Base-by-base conservation (phyloP, 2,888 invertebrate genomes). In the Eudemis profundana region DNA sequence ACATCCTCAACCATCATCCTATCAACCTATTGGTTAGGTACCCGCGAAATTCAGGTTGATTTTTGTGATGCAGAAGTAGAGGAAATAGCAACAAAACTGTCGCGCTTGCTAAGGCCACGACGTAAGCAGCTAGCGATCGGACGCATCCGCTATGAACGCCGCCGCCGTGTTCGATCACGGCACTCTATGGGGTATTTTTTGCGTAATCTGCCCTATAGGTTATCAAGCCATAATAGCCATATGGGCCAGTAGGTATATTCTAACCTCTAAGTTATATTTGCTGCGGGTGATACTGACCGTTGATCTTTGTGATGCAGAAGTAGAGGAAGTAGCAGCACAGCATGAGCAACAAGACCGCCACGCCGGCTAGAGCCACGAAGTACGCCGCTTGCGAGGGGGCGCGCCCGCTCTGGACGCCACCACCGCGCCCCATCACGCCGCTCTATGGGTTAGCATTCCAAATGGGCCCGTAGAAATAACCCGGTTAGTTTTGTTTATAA, bases 251-350 rank as follows among this genome's bases (percentile, higher is more conserved):
- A n/a, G n/a, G n/a, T n/a, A n/a, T n/a, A n/a, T n/a, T n/a, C n/a
- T n/a, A n/a, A n/a, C n/a, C n/a, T n/a, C n/a, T n/a, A n/a, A n/a
- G n/a, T n/a, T 8, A 10, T 8, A 8, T 10, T 1, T 10, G 33
- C 17, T 27, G 14, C 15, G 15, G 5, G 33, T n/a, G 49, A 5
- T 1, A 10, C 68, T 59, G 63, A 90, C 91, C 89, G 75, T 82
- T 84, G 62, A 88, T 80, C 44, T 83, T 81, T 66, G 74, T 79
- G 68, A 89, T 71, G 74, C 89, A 90, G 81, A 83, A 91, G 81
- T 84, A 90, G 69, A 85, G 74, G 77, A 87, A 89, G 82, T 91
- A 91, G 67, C 82, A 78, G 69, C 86, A 85, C 51, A 91, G 81
- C 73, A 90, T 69, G 50, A 82, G 46, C 44, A 91, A 80, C 69